phyloP scores from a whole-genome alignment of 2,888 invertebrate genomes.

The Microdon myrmicae region DNA sequence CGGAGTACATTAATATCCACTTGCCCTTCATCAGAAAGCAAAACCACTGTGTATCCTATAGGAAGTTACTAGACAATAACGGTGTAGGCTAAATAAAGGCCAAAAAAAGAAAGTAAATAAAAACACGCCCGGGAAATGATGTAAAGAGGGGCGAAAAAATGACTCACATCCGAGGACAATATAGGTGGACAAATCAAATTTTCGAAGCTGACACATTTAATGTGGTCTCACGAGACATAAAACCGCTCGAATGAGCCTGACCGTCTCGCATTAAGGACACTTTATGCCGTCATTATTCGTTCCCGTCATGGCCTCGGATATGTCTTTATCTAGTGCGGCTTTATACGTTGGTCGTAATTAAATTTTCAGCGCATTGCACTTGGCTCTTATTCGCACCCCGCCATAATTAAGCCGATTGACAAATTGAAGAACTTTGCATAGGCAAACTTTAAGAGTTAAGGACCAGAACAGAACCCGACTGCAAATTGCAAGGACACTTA shows the following conservation, averaged over 20 bases:
- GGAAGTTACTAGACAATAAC: neutral
- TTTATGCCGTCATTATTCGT: conserved; percentile 32
- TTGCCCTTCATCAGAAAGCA: conserved; percentile 7
- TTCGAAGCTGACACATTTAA: conserved; percentile 39
- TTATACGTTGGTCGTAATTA: conserved; percentile 39
- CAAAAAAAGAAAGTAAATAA: neutral
- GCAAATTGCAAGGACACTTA: neutral
- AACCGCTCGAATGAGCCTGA: conserved; percentile 6
- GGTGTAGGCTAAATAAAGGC: neutral
- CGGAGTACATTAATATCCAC: conserved; percentile 40
- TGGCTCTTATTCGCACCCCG: conserved; percentile 28
- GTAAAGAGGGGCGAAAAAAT: too few relatives aligned
- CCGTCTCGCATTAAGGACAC: conserved; percentile 30
- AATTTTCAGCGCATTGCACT: conserved; percentile 30
- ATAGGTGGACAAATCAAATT: conserved; percentile 37
- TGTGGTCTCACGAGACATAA: conserved; percentile 11
- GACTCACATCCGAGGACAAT: too few relatives aligned
- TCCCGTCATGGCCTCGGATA: conserved; percentile 16
- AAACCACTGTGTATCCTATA: conserved; percentile 5
- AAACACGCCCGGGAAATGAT: too few relatives aligned
- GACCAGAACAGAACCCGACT: neutral
- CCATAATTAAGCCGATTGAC: conserved; percentile 9
- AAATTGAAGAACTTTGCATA: conserved; percentile 11
- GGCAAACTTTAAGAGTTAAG: conserved; percentile 8
- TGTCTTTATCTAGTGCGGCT: conserved; percentile 27